These are phyloP conservation scores for Brachypteracias leptosomus DNA, from an alignment of 2,113 vertebrate genomes.

Conservation along the genomic window DNA sequence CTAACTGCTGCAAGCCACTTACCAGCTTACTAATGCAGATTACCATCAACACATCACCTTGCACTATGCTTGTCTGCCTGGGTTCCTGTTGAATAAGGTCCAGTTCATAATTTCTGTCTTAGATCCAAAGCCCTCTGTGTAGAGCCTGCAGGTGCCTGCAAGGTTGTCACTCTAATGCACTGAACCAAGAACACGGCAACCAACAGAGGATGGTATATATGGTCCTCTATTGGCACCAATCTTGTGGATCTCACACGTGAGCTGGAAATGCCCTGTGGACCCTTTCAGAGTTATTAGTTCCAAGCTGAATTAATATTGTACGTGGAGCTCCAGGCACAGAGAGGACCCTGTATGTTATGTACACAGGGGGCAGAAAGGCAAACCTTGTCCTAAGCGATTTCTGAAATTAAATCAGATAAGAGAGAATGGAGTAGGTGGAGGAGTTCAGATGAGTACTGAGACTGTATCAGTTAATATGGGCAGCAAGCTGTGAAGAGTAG, in stretches of 20 bases:
- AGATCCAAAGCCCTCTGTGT: not conserved
- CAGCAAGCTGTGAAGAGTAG: not conserved
- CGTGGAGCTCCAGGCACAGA: not conserved
- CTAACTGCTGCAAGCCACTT: constrained; percentile 48
- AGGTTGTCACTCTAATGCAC: not conserved
- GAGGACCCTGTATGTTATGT: fast-evolving
- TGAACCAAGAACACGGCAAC: not conserved
- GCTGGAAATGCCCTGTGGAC: not conserved
- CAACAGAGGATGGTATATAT: not conserved
- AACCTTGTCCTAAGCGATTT: not conserved
- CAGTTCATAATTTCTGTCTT: not conserved
- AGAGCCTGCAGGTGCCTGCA: not conserved
- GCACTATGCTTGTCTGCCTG: fast-evolving
- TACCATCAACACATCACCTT: not conserved
- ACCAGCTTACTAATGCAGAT: constrained; percentile 16
- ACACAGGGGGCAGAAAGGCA: not conserved
- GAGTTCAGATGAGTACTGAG: not conserved
- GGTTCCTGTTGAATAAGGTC: fast-evolving
- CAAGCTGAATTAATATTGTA: not conserved
- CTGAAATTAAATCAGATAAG: not conserved
- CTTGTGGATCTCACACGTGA: fast-evolving
- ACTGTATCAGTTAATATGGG: not conserved
- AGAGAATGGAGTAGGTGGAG: not conserved
- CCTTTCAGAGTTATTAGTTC: not conserved
- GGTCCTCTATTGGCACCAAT: not conserved